Evolutionary conservation across 2,797 vertebrate species (phyloP).

Genomic region (Holocentrus rufus): DNA sequence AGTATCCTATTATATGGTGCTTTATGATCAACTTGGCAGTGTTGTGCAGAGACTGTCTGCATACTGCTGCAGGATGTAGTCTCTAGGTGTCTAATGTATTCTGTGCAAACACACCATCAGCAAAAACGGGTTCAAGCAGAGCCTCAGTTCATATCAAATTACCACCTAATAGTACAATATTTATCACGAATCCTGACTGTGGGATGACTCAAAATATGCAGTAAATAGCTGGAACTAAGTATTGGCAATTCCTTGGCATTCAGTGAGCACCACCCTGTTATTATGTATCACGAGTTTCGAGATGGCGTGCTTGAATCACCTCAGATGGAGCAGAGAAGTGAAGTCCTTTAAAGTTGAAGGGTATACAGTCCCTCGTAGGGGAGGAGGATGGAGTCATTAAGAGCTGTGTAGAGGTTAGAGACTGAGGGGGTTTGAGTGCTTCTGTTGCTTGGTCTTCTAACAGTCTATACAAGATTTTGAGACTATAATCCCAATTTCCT

Average conservation of each 20-base stretch:
- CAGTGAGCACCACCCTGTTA: slow-evolving; percentile 70
- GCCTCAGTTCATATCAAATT: slow-evolving; percentile 30
- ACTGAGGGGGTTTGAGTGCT: slow-evolving; percentile 45
- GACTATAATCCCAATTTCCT: slow-evolving; percentile 41
- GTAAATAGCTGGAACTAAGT: slow-evolving; percentile 62
- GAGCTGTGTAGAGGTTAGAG: slow-evolving; percentile 48
- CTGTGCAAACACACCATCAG: slow-evolving; percentile 45
- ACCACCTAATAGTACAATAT: slow-evolving; percentile 17
- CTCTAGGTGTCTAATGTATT: slow-evolving; percentile 32
- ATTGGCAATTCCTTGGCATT: slow-evolving; percentile 81
- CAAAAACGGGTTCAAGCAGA: slow-evolving; percentile 17
- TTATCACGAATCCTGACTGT: slow-evolving; percentile 44
- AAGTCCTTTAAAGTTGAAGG: slow-evolving; percentile 47
- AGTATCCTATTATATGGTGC: slow-evolving; percentile 42
- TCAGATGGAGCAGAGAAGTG: slow-evolving; percentile 47
- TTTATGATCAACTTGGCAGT: slow-evolving; percentile 72
- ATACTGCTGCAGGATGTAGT: slow-evolving; percentile 8
- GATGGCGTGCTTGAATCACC: slow-evolving; percentile 35
- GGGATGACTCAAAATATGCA: slow-evolving; percentile 53
- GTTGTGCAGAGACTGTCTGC: slow-evolving; percentile 47
- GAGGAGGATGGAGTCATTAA: slow-evolving; percentile 41
- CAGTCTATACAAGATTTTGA: slow-evolving; percentile 55
- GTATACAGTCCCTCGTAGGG: slow-evolving; percentile 34
- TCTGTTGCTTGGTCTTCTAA: slow-evolving; percentile 60
- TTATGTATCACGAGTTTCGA: slow-evolving; percentile 64